Percentiles rank a stretch among this genome's conserved stretches.
phyloP scores from a whole-genome alignment of 2,888 invertebrate genomes.

The Troglohyphantes excavatus region DNA sequence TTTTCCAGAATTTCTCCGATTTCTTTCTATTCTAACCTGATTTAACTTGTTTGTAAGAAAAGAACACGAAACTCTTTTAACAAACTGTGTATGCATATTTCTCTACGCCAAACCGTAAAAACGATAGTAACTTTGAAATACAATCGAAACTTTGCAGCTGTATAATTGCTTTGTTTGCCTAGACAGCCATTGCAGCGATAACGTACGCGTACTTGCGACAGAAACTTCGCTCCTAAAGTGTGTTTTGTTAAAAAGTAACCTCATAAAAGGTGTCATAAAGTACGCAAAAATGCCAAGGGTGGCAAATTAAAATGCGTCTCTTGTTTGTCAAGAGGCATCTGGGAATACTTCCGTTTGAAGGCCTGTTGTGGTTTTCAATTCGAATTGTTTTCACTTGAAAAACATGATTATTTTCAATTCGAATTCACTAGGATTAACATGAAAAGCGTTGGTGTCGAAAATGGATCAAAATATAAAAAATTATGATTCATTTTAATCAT shows the following conservation, averaged over 20 bases:
- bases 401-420: too few species aligned
- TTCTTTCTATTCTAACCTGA: not conserved
- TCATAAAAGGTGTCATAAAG: slow-evolving; percentile 36
- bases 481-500: too few species aligned
- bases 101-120: slow-evolving; percentile 13
- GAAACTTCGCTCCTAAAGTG: not conserved
- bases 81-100: not conserved
- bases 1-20: too few species aligned
- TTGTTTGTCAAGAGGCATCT: slow-evolving; percentile 41
- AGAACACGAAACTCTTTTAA: not conserved
- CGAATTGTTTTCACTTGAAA: not conserved
- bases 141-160: slow-evolving; percentile 10
- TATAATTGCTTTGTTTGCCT: slow-evolving; percentile 54
- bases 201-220: slow-evolving; percentile 25
- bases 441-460: too few species aligned
- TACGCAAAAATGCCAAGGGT: slow-evolving; percentile 50
- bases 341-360: slow-evolving; percentile 13
- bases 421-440: too few species aligned
- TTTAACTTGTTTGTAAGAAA: not conserved
- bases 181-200: slow-evolving; percentile 51
- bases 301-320: slow-evolving; percentile 7
- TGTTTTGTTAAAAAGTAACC: slow-evolving; percentile 40
- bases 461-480: too few species aligned
- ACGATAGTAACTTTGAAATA: slow-evolving; percentile 4
- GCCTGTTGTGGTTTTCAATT: not conserved